Evolutionary conservation across 2,888 invertebrate genomes (phyloP), one percentile per base, ranked within the genome.

Genomic region (Rotaria macrura): DNA sequence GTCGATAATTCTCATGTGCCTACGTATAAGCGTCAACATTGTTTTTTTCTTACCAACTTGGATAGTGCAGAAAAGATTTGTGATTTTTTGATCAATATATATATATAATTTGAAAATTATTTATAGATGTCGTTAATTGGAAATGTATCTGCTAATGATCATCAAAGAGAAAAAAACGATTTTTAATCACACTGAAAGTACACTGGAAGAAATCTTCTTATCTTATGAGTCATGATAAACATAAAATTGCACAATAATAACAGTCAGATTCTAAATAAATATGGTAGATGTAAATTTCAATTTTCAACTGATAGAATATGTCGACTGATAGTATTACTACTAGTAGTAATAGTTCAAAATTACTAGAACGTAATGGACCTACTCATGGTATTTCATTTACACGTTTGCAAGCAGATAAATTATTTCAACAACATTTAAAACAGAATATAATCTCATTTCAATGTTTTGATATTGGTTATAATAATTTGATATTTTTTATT

Each of bases 401-500:
- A 43, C 79, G 43, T 43, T 25, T 9, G 4, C 79, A 79, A 79
- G 79, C 43, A 10, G 79, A 79, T 40, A 23, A 1, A 25, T 79
- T 79, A 25, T 20, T 79, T 79, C 43, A 25, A 79, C 38, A n/a
- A 79, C 10, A 79, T 43, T 79, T 79, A n/a, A 23, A 79, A 14
- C 7, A 79, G 38, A 79, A 20, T 14, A 43, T 79, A 23, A 5
- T 10, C 5, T 79, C 79, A 43, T 79, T 79, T 43, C 43, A 43
- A 79, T 40, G 12, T n/a, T n/a, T 79, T 25, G n/a, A 79, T 25
- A 40, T 14, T 79, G 79, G 79, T 14, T 79, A 79, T 43, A 79
- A 79, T 79, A 79, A 79, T 79, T n/a, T 79, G 25, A 23, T 79
- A n/a, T 79, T 79, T 43, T 79, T 79, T n/a, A 25, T 79, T 10